Base-by-base conservation (phyloP, 2,113 vertebrate species). In the Turdus rufiventris region DNA sequence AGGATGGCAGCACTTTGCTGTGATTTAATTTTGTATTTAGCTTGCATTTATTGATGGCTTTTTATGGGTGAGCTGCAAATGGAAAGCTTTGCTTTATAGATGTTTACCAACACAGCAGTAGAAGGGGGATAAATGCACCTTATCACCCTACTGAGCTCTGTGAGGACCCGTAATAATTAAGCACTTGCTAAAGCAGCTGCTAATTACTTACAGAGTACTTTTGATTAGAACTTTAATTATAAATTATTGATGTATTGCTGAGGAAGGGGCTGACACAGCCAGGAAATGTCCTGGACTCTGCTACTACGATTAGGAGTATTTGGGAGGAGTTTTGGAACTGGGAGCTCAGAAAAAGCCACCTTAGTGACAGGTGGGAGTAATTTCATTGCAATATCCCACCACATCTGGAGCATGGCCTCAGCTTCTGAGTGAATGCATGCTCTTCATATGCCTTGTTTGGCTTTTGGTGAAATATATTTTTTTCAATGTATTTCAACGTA, bases 151-250 rank as follows among this genome's bases (percentile, higher is more conserved):
- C 56, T 51, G 62, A 81, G 89, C 61, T 89, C 81, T 82, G 2
- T 11, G 50, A 89, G 77, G 77, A 67, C 89, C 73, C 61, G 61
- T 18, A 65, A 65, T 77, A 94, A 96, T 87, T 75, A 93, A 50
- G 61, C 61, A 89, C 76, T 91, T 84, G 42, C 18, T 87, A 74
- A 89, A 75, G 70, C 40, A 82, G 77, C 87, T 65, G 47, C 67
- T 82, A 79, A 93, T 61, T 73, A 87, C 51, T 92, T 74, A 54
- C 40, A 31, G 56, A 36, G 40, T 67, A 60, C 68, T 89, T 56
- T 23, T 6, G 70, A 56, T 56, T 75, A 89, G 42, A 91, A 78
- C 53, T 66, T 84, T 58, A 86, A 72, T 92, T 86, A 74, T 18
- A 18, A 87, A 72, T 75, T 57, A 81, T 10, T 62, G 62, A n/a